A percentile compares a stretch with the other conserved stretches of the same genome.
phyloP scores from a whole-genome alignment of 2,888 invertebrate species.

The Bombylius major region DNA sequence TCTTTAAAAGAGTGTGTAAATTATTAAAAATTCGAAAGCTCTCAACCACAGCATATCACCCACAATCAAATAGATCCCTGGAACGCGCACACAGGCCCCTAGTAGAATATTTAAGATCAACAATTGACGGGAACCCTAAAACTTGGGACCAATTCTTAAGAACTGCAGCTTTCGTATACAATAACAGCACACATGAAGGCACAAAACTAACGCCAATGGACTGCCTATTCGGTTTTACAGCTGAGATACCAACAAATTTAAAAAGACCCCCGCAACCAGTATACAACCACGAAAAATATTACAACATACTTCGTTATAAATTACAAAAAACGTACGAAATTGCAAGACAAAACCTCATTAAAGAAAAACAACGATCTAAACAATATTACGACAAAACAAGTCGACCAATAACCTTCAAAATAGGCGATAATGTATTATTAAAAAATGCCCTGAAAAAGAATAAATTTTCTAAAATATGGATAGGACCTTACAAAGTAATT shows the following conservation, averaged over 20 bases:
- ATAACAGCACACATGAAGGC: neutral
- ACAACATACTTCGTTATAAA: neutral
- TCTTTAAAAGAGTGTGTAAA: neutral
- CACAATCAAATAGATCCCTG: constrained; percentile 4
- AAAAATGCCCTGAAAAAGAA: neutral
- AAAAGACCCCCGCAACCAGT: neutral
- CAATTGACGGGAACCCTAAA: constrained; percentile 1
- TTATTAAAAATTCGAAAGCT: neutral
- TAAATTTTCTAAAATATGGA: neutral
- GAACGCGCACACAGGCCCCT: constrained; percentile 7
- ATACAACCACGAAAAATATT: constrained; percentile 2
- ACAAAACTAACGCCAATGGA: constrained; percentile 6
- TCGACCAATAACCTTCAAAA: neutral
- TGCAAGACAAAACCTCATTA: neutral
- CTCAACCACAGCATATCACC: neutral
- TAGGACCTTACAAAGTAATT: neutral
- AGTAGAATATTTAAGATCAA: constrained; percentile 4
- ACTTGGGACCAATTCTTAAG: constrained; percentile 11
- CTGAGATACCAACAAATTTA: neutral
- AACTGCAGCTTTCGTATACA: constrained; percentile 7
- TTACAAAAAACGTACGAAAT: constrained; percentile 1
- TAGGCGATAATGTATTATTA: no score
- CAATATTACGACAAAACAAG: neutral
- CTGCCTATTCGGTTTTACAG: neutral
- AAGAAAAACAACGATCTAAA: neutral